Conservation (phyloP, 2,113 vertebrate species). For the Corythaixoides concolor region DNA sequence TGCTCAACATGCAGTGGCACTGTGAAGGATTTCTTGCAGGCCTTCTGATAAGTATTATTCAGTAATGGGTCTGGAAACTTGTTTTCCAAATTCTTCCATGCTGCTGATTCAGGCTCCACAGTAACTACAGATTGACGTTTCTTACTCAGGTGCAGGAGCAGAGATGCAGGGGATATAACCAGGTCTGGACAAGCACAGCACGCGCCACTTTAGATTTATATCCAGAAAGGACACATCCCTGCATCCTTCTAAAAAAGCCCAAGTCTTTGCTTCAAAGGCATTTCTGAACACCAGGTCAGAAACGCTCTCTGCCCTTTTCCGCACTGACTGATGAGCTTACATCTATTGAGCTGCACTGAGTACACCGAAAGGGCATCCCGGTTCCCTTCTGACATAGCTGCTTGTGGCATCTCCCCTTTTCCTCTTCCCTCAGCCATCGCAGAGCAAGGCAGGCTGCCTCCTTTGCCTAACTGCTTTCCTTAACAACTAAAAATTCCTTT, state of each 20-base stretch:
- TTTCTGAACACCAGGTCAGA: not conserved
- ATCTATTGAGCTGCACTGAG: not conserved
- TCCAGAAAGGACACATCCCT: not conserved
- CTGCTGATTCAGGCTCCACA: not conserved
- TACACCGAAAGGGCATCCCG: not conserved
- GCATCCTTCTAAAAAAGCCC: not conserved
- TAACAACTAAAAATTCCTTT: not conserved
- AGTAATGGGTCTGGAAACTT: not conserved
- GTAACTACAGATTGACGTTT: not conserved
- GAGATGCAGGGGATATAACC: not conserved
- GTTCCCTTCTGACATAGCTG: not conserved
- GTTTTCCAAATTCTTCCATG: not conserved
- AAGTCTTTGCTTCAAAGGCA: not conserved
- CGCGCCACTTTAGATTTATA: not conserved
- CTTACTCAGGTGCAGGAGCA: not conserved
- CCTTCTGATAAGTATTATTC: not conserved
- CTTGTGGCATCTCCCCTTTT: not conserved
- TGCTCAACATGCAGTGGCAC: not conserved
- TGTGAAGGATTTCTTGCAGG: not conserved
- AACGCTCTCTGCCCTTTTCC: not conserved
- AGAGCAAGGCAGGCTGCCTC: not conserved
- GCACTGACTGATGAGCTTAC: not conserved
- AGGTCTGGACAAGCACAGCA: not conserved
- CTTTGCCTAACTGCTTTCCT: not conserved
- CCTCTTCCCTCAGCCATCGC: not conserved